These are phyloP conservation scores for Lepidothrix coronata DNA, from an alignment of 2,113 vertebrate species.

Conservation along the genomic window DNA sequence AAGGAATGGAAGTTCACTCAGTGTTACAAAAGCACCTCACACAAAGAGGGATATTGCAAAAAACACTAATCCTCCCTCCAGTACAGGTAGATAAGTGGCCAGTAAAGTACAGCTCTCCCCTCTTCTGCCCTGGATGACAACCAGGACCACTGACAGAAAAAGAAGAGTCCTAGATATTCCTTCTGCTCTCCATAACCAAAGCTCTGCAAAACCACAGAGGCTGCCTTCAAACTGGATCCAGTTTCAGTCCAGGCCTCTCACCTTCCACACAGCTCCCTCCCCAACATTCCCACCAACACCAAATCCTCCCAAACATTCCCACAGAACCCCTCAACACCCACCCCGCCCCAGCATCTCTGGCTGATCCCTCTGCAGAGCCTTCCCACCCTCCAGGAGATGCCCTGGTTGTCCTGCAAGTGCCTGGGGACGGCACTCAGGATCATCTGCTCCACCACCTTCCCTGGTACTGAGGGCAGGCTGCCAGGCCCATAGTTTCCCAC, in stretches of 20 bases:
- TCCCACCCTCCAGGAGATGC: not conserved
- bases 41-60: not conserved
- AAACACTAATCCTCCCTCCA: not conserved
- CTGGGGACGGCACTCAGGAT: not conserved
- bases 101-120: not conserved
- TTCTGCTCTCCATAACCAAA: not conserved
- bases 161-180: not conserved
- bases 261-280: not conserved
- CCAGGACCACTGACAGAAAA: not conserved
- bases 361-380: not conserved
- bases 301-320: not conserved
- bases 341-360: not conserved
- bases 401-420: not conserved
- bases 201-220: not conserved
- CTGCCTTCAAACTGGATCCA: not conserved
- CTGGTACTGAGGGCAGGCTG: not conserved
- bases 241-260: not conserved
- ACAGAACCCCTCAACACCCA: not conserved
- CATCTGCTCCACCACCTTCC: not conserved
- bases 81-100: no score
- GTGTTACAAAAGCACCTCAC: not conserved
- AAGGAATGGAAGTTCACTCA: not conserved
- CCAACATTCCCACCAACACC: not conserved
- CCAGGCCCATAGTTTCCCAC: not conserved
- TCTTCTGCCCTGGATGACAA: not conserved